Evolutionary conservation across 2,113 vertebrate genomes (phyloP).

Genomic region (Odobenus rosmarus): DNA sequence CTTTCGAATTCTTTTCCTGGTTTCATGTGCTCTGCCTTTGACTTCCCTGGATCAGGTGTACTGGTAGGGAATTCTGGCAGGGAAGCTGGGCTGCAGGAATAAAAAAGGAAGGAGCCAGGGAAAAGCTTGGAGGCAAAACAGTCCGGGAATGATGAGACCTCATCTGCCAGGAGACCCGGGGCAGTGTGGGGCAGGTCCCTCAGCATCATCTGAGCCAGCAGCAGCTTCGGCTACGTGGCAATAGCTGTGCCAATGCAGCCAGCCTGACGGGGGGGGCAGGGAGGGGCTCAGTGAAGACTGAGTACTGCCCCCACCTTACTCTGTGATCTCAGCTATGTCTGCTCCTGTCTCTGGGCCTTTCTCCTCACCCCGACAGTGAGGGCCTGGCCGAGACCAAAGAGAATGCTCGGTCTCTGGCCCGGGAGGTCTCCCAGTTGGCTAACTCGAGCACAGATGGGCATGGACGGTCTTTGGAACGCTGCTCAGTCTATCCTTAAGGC

Average conservation of each 20-base stretch:
- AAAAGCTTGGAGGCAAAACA: neutral
- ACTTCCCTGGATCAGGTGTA: neutral
- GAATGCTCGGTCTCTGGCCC: neutral
- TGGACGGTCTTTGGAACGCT: neutral
- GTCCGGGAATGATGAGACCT: neutral
- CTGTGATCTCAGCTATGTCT: neutral
- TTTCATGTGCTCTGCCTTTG: neutral
- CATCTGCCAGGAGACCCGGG: neutral
- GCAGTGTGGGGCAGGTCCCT: neutral
- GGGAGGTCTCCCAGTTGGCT: neutral
- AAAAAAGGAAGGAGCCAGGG: neutral
- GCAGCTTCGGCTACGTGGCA: neutral
- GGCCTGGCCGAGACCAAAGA: neutral
- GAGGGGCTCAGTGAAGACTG: accelerated
- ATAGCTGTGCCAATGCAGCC: accelerated
- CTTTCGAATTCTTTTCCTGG: neutral
- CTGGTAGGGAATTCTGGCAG: neutral
- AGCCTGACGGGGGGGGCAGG: neutral
- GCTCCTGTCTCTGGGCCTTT: neutral
- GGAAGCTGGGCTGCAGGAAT: neutral
- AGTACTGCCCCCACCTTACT: neutral
- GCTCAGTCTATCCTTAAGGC: neutral
- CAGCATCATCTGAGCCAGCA: neutral
- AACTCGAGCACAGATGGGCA: neutral
- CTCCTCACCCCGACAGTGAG: neutral